Percentiles rank a stretch among this genome's conserved stretches.
These are phyloP conservation scores for Platycnemis pennipes DNA, from an alignment of 2,888 invertebrate species.

Conservation along the genomic window DNA sequence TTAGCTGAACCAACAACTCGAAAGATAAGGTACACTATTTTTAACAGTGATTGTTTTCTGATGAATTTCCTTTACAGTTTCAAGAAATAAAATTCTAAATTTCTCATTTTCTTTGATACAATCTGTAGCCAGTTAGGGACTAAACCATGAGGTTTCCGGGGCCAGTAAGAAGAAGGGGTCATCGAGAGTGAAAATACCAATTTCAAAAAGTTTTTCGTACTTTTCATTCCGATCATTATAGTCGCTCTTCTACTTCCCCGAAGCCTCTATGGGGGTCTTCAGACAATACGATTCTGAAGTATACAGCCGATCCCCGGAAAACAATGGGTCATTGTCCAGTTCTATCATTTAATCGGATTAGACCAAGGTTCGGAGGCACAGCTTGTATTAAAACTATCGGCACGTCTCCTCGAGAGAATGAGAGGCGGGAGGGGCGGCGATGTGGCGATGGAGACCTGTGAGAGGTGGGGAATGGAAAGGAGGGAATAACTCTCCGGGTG, in stretches of 20 bases:
- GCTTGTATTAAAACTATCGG: not conserved
- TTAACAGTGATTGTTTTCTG: no score
- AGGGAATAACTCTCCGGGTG: not conserved
- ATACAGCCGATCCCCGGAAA: constrained; percentile 10
- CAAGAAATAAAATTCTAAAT: no score
- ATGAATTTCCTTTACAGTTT: no score
- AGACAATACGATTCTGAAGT: not conserved
- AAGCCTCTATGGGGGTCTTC: not conserved
- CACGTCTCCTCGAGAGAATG: not conserved
- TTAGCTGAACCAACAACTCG: no score
- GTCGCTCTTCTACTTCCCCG: not conserved
- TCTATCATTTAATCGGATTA: constrained; percentile 52
- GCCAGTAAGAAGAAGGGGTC: not conserved
- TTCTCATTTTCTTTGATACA: not conserved
- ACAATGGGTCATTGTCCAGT: constrained; percentile 47
- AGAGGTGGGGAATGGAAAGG: not conserved
- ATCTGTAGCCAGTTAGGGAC: not conserved
- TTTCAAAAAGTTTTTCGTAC: not conserved
- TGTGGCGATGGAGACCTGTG: not conserved
- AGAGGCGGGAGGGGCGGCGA: not conserved
- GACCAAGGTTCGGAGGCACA: not conserved
- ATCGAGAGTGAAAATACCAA: not conserved
- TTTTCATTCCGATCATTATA: not conserved
- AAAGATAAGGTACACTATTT: no score
- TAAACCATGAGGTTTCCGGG: not conserved